These are phyloP conservation scores for Lagria hirta DNA, from an alignment of 2,888 invertebrate species.

Conservation along the genomic window DNA sequence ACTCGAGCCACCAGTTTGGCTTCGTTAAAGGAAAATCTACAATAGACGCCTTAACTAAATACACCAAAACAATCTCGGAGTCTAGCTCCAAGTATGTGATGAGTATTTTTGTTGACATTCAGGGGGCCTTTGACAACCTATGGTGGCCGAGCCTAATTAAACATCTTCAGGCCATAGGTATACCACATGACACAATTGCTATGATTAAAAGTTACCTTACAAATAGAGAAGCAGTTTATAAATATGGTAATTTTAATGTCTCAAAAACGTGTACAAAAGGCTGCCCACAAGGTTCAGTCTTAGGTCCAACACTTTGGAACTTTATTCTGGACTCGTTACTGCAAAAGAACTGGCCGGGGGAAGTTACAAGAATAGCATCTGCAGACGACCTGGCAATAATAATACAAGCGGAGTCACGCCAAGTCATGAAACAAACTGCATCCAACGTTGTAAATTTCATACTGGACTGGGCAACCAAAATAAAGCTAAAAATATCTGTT, in stretches of 20 bases:
- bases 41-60: neutral
- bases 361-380: neutral
- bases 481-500: neutral
- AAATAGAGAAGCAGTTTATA: too few species aligned
- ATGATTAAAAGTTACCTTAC: constrained; percentile 11
- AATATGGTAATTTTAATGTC: too few species aligned
- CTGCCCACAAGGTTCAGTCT: too few species aligned
- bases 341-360: too few species aligned
- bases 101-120: constrained; percentile 10
- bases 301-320: too few species aligned
- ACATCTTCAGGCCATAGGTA: neutral
- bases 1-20: constrained; percentile 1
- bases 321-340: too few species aligned
- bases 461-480: neutral
- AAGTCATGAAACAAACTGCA: too few species aligned
- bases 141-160: constrained; percentile 13
- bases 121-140: constrained; percentile 17
- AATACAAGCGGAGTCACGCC: too few species aligned
- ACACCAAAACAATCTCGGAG: neutral
- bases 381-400: too few species aligned
- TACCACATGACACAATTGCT: neutral
- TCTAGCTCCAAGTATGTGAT: constrained; percentile 2
- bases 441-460: too few species aligned
- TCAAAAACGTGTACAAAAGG: too few species aligned
- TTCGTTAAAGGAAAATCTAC: constrained; percentile 2